Evolutionary conservation across 2,888 invertebrate species (phyloP), one percentile per base, ranked within the genome.

Genomic region (Osmoderma eremita): DNA sequence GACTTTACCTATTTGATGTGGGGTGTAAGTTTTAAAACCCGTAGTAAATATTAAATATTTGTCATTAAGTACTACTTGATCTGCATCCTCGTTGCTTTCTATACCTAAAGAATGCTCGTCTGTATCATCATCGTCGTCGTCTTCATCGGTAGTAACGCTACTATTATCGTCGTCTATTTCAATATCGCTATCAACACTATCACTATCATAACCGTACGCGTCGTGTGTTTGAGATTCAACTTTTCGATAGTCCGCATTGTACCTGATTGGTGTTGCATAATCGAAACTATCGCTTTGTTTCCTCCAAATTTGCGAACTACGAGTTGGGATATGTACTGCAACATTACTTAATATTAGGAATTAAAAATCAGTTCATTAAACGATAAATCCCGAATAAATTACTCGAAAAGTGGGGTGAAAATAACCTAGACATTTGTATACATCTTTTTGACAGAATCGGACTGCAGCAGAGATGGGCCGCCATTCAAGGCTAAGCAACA

Each of bases 21-120:
- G 94, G 0, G 92, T 92, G 76, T 91, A 94, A 0, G 94, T 93
- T 79, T 90, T 88, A 3, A 90, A 90, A 0, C 94, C 94, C 20
- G 91, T 92, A 1, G 93, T 92, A 79, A 93, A 94, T 72, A 94
- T 93, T 18, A 94, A 84, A 80, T 89, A 89, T 77, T 91, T 93
- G 73, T 89, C 88, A 68, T 86, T 84, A 73, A 85, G 85, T 67
- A 84, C 83, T 50, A 84, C 82, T 58, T 84, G 78, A 67, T 86
- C 86, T 39, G 84, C 84, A 82, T 71, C 65, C 15, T 74, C 74
- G 62, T 67, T 69, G 48, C 68, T 70, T 41, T 74, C 74, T 45
- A 69, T 63, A 41, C 73, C 74, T 54, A 77, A 72, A 1, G 78
- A 78, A 63, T 70, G 71, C 48, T 73, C 73, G 6, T 74, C 74